These are phyloP conservation scores for Pseudochirops cupreus DNA, from an alignment of 2,797 vertebrate species.

Conservation along the genomic window DNA sequence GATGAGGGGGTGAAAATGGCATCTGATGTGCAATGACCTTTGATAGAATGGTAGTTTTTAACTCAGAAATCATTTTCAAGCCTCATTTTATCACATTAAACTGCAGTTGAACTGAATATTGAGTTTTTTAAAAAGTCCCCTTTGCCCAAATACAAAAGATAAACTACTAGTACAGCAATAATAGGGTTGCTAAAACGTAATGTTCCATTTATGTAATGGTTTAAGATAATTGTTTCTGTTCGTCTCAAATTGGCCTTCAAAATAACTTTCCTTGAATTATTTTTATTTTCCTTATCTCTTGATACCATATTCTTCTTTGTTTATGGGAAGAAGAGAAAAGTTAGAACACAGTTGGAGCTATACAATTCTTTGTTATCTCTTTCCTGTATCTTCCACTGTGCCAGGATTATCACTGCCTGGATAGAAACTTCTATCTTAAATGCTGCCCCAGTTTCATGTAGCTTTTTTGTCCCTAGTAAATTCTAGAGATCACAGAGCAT, in stretches of 20 bases:
- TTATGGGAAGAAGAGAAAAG: neutral
- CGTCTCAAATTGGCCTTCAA: neutral
- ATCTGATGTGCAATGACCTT: neutral
- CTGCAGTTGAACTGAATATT: slow-evolving; percentile 41
- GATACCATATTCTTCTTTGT: neutral
- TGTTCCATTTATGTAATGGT: neutral
- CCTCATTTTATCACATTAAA: slow-evolving; percentile 37
- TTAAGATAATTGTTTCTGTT: neutral
- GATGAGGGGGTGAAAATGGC: neutral
- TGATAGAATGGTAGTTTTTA: neutral
- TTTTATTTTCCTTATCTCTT: neutral
- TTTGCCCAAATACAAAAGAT: neutral
- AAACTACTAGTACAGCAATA: neutral
- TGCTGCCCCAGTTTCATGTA: neutral
- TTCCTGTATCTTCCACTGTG: neutral
- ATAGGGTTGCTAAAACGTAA: neutral
- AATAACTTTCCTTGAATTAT: neutral
- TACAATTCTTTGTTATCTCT: neutral
- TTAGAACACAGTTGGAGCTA: neutral
- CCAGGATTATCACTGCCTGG: neutral
- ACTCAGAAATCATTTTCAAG: slow-evolving; percentile 35
- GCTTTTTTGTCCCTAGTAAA: neutral
- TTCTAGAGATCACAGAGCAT: neutral
- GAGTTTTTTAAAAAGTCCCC: neutral
- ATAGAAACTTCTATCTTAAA: neutral